Base-by-base conservation (phyloP, 1,140 invertebrate species). In the Scylla paramamosain region DNA sequence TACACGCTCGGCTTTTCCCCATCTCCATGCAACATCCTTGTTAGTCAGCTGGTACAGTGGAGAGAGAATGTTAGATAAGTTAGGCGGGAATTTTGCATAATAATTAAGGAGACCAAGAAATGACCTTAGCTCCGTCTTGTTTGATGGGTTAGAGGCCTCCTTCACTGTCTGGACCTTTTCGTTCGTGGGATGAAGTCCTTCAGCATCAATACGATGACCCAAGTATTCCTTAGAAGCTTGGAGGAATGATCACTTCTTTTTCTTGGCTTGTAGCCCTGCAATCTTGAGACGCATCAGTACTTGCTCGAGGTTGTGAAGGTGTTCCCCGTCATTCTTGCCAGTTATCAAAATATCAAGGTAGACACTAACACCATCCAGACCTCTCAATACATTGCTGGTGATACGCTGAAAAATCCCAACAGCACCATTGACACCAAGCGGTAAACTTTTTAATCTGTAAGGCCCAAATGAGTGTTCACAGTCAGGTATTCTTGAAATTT, bases 351-450 rank as follows among this genome's bases (percentile, higher is more conserved):
- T 39, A 87, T 94, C 93, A 28, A 84, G 45, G 46, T 29, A 67
- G n/a, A 82, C 92, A 16, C 39, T 46, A 16, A 45, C n/a, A 7
- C 16, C 77, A 0, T 67, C n/a, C 28, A 95, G 25, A 6, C 88
- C 94, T 28, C 59, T 16, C 67, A 92, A 48, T 0, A 95, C 48
- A 0, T 84, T 95, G 29, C 46, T 14, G 7, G 82, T 82, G 16
- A 67, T n/a, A 12, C 89, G 4, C 52, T 93, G 94, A 45, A 95
- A 95, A 16, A 95, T 77, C 32, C 39, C 59, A 77, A 39, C 25
- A 4, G 93, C 29, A 48, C 31, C 83, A 45, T 39, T 48, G 10
- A 89, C 48, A 3, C 93, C 86, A 52, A 67, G 48, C 4, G 59
- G 83, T 0, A 94, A 46, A 4, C 93, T 0, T 39, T 32, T 39